Evolutionary conservation across 2,888 invertebrate species (phyloP), one percentile per base, ranked within the genome.

Genomic region (Prosapia bicincta): DNA sequence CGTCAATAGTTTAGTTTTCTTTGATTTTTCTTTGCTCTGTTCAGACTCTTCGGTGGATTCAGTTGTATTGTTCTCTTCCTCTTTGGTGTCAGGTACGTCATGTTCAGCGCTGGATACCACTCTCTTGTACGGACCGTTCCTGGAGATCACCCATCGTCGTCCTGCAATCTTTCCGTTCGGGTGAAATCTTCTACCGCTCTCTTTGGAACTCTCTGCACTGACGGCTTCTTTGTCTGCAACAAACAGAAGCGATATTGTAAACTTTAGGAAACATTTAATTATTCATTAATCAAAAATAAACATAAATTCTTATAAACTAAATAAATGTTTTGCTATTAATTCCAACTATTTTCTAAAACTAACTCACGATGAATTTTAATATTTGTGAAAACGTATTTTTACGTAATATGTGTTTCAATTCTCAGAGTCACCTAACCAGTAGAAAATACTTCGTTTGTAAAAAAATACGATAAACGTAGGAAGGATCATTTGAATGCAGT

Each of bases 91-190:
- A 32, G 24, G 67, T 25, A 54, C 67, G 10, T 69, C 74, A 30
- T 26, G 26, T 26, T 74, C 69, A 23, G 26, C 69, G 66, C 69
- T 69, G 28, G 79, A 80, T 0, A 80, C 80, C 71, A 79, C 78
- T 75, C 78, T 71, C 71, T 78, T 72, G 74, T 80, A 80, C 1
- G 77, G 80, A 13, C 79, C 78, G 30, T 78, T 78, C 28, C 78
- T 72, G 23, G 75, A 75, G 54, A 69, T 74, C n/a, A 72, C 76
- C 78, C 79, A 79, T 72, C 77, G 76, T 54, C 80, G 70, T 32
- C 74, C 74, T 2, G 67, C 1, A 30, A 66, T 3, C 20, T 54
- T 54, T 3, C 54, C 54, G 54, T 20, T 54, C 20, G 54, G 20
- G 54, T 54, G 54, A 20, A 54, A 54, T 54, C 54, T 5, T 54